Percentiles rank a stretch among this genome's conserved stretches.
These are phyloP conservation scores for Torymus auratus DNA, from an alignment of 2,888 invertebrate species.

Conservation along the genomic window DNA sequence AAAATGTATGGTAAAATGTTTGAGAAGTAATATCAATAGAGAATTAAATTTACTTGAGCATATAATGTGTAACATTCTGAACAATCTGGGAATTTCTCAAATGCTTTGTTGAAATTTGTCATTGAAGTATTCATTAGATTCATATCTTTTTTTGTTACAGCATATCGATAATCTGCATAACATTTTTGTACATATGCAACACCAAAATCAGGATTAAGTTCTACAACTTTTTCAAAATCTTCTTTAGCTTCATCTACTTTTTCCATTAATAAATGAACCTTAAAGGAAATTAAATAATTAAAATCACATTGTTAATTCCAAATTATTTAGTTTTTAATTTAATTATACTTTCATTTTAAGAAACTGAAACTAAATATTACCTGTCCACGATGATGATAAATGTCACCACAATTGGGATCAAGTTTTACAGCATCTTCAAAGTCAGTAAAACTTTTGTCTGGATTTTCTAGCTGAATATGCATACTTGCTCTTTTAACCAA, in stretches of 20 bases:
- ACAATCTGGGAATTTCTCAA: slow-evolving; percentile 89
- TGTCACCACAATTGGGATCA: slow-evolving; percentile 89
- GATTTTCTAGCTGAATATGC: slow-evolving; percentile 87
- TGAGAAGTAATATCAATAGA: neutral
- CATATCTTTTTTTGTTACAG: slow-evolving; percentile 81
- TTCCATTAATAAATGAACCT: slow-evolving; percentile 90
- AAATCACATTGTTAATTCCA: neutral
- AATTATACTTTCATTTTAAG: too few species aligned
- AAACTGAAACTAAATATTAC: slow-evolving; percentile 69
- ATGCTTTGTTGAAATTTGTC: slow-evolving; percentile 85
- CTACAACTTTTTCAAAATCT: slow-evolving; percentile 90
- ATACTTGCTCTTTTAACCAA: slow-evolving; percentile 92
- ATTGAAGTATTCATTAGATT: slow-evolving; percentile 82
- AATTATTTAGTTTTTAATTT: too few species aligned
- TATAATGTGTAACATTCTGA: slow-evolving; percentile 92
- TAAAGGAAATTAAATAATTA: slow-evolving; percentile 10
- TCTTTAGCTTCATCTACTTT: slow-evolving; percentile 87
- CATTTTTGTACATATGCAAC: slow-evolving; percentile 94
- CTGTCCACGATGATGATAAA: slow-evolving; percentile 94
- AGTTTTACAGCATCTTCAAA: slow-evolving; percentile 87
- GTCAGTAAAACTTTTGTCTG: slow-evolving; percentile 86
- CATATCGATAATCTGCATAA: slow-evolving; percentile 90
- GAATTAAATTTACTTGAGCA: slow-evolving; percentile 84
- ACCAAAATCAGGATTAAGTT: slow-evolving; percentile 89
- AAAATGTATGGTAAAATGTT: neutral